Evolutionary conservation across 1,140 invertebrate genomes (phyloP).

Genomic region (Ceratina australensis): DNA sequence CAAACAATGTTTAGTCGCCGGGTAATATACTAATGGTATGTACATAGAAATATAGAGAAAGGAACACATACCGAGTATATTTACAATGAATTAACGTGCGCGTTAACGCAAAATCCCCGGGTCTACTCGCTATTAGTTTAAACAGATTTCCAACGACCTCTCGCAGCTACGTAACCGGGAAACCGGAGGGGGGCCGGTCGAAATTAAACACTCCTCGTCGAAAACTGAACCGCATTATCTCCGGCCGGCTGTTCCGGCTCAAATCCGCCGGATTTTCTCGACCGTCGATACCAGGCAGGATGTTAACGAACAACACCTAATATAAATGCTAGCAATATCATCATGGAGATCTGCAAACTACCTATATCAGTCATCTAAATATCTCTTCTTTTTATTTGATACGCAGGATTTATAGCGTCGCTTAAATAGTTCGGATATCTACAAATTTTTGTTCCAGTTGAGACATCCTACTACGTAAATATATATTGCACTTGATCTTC

Average conservation of each 20-base stretch:
- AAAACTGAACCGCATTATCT: slow-evolving; percentile 56
- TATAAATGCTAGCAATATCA: no score
- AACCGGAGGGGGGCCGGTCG: slow-evolving; percentile 27
- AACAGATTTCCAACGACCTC: slow-evolving; percentile 62
- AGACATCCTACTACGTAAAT: no score
- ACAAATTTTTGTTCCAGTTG: no score
- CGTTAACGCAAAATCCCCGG: slow-evolving; percentile 67
- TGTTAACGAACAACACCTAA: no score
- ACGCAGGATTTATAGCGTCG: no score
- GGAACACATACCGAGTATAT: slow-evolving; percentile 69
- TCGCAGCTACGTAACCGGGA: slow-evolving; percentile 57
- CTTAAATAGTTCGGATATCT: no score
- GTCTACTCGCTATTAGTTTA: slow-evolving; percentile 69
- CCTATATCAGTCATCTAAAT: no score
- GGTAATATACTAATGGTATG: slow-evolving; percentile 70
- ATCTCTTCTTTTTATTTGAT: no score
- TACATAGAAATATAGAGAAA: slow-evolving; percentile 72
- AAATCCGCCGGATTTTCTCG: slow-evolving; percentile 18
- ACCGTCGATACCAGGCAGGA: background rate
- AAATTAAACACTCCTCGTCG: slow-evolving; percentile 62
- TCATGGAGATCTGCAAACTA: no score
- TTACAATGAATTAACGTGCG: slow-evolving; percentile 71
- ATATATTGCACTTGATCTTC: no score
- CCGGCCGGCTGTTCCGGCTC: slow-evolving; percentile 11
- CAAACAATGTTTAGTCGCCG: slow-evolving; percentile 64